Percentiles rank a stretch among this genome's conserved stretches.
phyloP scores from a whole-genome alignment of 2,113 vertebrate species.

The Chamaea fasciata region DNA sequence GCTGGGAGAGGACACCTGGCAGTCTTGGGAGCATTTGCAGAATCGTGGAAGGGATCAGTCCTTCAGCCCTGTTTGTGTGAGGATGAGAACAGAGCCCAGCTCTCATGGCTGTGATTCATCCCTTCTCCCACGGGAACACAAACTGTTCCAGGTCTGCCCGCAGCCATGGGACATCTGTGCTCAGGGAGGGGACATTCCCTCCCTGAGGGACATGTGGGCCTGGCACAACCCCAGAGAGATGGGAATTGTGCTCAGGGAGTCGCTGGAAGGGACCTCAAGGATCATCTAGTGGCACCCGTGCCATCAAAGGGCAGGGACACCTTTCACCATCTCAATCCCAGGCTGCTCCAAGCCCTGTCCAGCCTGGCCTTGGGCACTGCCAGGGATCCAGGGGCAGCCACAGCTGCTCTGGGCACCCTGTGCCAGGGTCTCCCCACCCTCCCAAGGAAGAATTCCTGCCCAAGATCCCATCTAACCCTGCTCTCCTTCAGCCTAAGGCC shows the following conservation, averaged over 20 bases:
- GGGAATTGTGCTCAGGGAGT: background rate
- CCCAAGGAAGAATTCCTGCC: too few relatives aligned
- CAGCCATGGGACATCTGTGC: background rate
- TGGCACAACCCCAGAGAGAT: background rate
- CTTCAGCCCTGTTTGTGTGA: background rate
- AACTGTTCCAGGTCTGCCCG: background rate
- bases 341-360: background rate
- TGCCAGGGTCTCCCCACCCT: too few relatives aligned
- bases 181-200: background rate
- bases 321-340: background rate
- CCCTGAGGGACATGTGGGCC: background rate
- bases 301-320: background rate
- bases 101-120: background rate
- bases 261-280: background rate
- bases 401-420: background rate
- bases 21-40: background rate
- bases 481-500: background rate
- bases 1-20: background rate
- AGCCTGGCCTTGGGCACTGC: background rate
- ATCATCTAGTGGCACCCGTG: background rate
- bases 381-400: background rate
- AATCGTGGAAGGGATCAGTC: background rate
- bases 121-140: background rate
- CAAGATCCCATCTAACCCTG: background rate
- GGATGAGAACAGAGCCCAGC: background rate